Percentiles rank a stretch among this genome's conserved stretches.
These are phyloP conservation scores for Anticlea derivata DNA, from an alignment of 2,888 invertebrate species.

Conservation along the genomic window DNA sequence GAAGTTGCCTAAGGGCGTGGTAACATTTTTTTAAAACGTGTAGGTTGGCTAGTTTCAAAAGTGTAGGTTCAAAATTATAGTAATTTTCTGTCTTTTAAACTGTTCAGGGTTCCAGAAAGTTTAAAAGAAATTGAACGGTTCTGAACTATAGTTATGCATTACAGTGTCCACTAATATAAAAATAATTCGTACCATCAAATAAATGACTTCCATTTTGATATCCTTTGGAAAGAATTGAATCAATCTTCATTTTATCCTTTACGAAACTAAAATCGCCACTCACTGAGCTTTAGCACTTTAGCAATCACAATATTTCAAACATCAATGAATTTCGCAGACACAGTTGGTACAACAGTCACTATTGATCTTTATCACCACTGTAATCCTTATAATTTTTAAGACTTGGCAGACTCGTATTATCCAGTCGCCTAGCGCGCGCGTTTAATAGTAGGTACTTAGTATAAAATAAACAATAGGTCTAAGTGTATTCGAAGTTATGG, in stretches of 20 bases:
- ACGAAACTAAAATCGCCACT: neutral
- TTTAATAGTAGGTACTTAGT: neutral
- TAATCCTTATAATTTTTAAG: slow-evolving; percentile 1
- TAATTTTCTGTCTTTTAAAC: too few species aligned
- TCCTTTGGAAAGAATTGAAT: slow-evolving; percentile 15
- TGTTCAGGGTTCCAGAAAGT: too few species aligned
- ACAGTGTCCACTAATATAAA: too few species aligned
- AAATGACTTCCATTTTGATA: slow-evolving; percentile 16
- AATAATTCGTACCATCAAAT: slow-evolving; percentile 23
- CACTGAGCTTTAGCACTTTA: slow-evolving; percentile 3
- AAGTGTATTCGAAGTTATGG: neutral
- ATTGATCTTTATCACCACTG: slow-evolving; percentile 8
- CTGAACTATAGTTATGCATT: too few species aligned
- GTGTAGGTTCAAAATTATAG: too few species aligned
- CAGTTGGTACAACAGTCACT: slow-evolving; percentile 8
- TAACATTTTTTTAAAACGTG: too few species aligned
- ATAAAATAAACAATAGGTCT: neutral
- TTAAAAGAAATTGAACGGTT: too few species aligned
- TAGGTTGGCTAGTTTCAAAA: too few species aligned
- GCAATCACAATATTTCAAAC: slow-evolving; percentile 1
- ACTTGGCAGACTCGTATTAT: neutral
- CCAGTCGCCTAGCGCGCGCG: neutral
- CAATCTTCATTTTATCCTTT: slow-evolving; percentile 25
- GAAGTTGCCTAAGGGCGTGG: too few species aligned
- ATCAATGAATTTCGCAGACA: slow-evolving; percentile 3